Percentiles rank a stretch among this genome's conserved stretches.
These are phyloP conservation scores for Malurus leucopterus DNA, from an alignment of 2,797 vertebrate species.

Conservation along the genomic window DNA sequence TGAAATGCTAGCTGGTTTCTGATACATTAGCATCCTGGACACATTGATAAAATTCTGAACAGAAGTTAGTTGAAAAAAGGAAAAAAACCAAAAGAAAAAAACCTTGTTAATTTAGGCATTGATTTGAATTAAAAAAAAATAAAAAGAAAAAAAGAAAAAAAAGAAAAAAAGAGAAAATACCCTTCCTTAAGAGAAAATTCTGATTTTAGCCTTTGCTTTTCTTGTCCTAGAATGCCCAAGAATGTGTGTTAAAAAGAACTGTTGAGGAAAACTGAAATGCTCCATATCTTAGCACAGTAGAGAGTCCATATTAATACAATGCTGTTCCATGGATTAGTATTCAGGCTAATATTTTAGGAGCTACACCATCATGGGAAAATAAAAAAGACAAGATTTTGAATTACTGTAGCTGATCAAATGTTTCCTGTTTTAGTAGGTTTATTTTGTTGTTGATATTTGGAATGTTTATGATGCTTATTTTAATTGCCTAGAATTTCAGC, in stretches of 20 bases:
- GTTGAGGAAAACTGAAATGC: not conserved
- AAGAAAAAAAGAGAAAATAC: not conserved
- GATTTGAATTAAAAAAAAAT: not conserved
- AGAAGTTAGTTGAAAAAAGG: not conserved
- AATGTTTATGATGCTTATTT: not conserved
- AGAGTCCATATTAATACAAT: not conserved
- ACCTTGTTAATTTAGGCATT: not conserved
- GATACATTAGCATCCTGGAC: not conserved
- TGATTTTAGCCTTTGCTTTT: constrained; percentile 28
- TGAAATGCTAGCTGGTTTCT: constrained; percentile 15
- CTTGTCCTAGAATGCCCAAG: not conserved
- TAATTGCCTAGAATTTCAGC: not conserved
- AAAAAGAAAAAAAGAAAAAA: not conserved
- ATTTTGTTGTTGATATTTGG: not conserved
- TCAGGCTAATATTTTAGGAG: not conserved
- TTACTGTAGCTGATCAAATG: not conserved
- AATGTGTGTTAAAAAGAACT: not conserved
- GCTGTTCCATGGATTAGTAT: not conserved
- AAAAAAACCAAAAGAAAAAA: not conserved
- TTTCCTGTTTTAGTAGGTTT: constrained; percentile 4
- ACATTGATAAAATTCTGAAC: not conserved
- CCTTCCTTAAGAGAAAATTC: not conserved
- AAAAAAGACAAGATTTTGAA: not conserved
- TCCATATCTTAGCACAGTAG: not conserved
- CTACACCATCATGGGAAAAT: not conserved